Conservation (phyloP, 1,140 invertebrate genomes). For the Protaetia brevitarsis region DNA sequence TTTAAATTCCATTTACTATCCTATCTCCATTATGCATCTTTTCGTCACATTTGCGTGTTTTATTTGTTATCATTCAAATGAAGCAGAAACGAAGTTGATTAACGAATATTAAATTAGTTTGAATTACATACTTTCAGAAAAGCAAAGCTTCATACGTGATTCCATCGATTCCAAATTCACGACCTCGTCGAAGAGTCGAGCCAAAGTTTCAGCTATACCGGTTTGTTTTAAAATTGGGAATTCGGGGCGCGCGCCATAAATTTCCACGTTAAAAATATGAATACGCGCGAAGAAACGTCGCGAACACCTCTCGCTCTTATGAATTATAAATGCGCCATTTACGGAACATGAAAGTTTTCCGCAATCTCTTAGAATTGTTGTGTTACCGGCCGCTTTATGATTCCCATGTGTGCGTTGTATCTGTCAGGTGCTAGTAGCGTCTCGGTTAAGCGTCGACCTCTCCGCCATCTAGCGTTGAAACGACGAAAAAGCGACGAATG, state of each 20-base stretch:
- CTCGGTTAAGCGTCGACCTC: background rate
- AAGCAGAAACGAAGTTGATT: too few species aligned
- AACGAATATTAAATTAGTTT: too few species aligned
- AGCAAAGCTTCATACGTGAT: too few species aligned
- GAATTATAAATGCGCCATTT: conserved; percentile 15
- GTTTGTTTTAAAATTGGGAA: background rate
- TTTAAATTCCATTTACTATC: too few species aligned
- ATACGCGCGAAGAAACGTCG: background rate
- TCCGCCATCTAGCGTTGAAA: background rate
- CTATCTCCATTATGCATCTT: too few species aligned
- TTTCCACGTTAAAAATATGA: conserved; percentile 4
- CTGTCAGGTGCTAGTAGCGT: background rate
- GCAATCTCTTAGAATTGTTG: conserved; percentile 16
- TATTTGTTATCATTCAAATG: too few species aligned
- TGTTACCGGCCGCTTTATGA: conserved; percentile 2
- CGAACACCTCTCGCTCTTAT: background rate
- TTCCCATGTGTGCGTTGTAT: conserved; percentile 1
- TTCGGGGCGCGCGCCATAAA: background rate
- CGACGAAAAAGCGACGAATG: background rate
- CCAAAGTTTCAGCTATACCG: background rate
- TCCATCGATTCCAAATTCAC: too few species aligned
- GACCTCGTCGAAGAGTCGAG: background rate
- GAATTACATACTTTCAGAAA: too few species aligned
- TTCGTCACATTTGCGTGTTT: too few species aligned
- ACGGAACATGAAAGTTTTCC: conserved; percentile 9